Evolutionary conservation across 2,888 invertebrate genomes (phyloP), one percentile per base, ranked within the genome.

Genomic region (Atherix ibis): DNA sequence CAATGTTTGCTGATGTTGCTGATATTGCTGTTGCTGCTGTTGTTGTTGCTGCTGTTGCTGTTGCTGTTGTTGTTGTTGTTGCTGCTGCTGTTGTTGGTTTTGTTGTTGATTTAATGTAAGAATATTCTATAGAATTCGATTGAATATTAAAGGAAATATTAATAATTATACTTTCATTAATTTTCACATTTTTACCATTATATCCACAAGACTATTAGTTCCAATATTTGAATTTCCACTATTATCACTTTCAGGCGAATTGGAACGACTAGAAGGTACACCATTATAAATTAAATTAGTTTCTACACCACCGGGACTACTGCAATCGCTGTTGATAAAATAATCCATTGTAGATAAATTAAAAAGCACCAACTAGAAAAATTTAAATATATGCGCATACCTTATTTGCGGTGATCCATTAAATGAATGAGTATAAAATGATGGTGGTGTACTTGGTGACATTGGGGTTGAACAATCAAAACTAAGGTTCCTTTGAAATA

Each of bases 391-490:
- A 31, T 28, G 27, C 14, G 37, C 37, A 54, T 57, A 58, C 58
- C 58, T 57, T 50, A 57, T 52, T 51, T 41, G 55, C 45, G 59
- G 57, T 46, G 59, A 58, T 48, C 53, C 56, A 50, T 56, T 56
- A 48, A 57, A 58, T 47, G 57, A 57, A 46, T 54, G 54, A 51
- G 54, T 55, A 49, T 58, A 56, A 49, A 56, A 48, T 50, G 58
- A 56, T 46, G 59, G 51, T 47, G 59, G 56, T 51, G 59, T 57
- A 50, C 57, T 56, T 44, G 59, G 58, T 49, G 59, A 58, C 50
- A 59, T 55, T 46, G 59, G 58, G 52, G 58, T 54, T 49, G 58
- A 56, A 52, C 57, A 56, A 53, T 59, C 59, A 57, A 57, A 59
- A 53, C 55, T 59, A 49, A 59, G 51, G 50, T 58, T 59, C 53